Evolutionary conservation across 2,797 vertebrate species (phyloP).

Genomic region (Synaphobranchus kaupii): DNA sequence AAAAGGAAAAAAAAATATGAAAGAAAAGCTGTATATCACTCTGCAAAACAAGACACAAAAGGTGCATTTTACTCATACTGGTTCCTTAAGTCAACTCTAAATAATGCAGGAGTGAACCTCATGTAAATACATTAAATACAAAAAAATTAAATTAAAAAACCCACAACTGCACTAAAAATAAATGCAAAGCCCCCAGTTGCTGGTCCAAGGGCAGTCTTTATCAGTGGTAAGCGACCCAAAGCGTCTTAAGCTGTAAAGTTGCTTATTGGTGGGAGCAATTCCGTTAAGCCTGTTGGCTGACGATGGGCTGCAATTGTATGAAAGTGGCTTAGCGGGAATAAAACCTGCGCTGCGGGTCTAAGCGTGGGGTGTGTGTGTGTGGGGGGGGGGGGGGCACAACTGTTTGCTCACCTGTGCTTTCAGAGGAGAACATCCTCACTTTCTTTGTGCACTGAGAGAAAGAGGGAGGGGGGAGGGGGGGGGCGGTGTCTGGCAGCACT

Average conservation of each 20-base stretch:
- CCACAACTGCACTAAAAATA: slow-evolving; percentile 50
- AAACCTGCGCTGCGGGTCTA: not conserved
- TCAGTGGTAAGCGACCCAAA: slow-evolving; percentile 35
- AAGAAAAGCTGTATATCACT: not conserved
- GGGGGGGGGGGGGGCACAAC: slow-evolving; percentile 13
- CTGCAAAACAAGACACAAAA: not conserved
- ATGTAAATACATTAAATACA: slow-evolving; percentile 48
- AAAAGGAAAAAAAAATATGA: not conserved
- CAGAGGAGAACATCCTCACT: not conserved
- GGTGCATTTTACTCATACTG: not conserved
- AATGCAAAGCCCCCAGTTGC: slow-evolving; percentile 40
- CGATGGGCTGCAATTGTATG: slow-evolving; percentile 35
- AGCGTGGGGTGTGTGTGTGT: no score
- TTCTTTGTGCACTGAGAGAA: slow-evolving; percentile 8
- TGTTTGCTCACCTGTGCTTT: slow-evolving; percentile 37
- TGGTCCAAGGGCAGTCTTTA: slow-evolving; percentile 40
- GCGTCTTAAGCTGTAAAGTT: slow-evolving; percentile 34
- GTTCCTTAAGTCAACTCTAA: not conserved
- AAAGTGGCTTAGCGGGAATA: slow-evolving; percentile 33
- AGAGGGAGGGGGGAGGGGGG: not conserved
- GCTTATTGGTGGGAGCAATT: slow-evolving; percentile 44
- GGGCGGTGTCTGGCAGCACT: not conserved
- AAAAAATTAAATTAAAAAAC: slow-evolving; percentile 49
- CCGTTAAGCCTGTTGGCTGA: slow-evolving; percentile 34
- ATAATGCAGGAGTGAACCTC: slow-evolving; percentile 23